Evolutionary conservation across 2,113 vertebrate species (phyloP).

Genomic region (Pelobates fuscus): DNA sequence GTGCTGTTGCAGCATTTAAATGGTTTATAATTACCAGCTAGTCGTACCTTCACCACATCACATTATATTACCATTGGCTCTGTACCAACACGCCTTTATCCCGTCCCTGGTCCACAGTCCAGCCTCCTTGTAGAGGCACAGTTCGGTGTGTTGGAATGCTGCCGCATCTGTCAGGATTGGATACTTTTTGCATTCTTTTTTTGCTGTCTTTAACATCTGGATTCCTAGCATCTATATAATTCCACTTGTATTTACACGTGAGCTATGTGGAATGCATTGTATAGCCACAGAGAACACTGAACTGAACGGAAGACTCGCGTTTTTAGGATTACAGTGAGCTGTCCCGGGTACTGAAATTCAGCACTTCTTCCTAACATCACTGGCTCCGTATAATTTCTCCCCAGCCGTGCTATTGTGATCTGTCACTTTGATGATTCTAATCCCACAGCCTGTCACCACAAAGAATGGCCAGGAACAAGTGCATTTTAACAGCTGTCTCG

Average conservation of each 20-base stretch:
- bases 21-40: constrained; percentile 1
- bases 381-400: background rate
- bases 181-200: background rate
- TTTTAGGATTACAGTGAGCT: constrained; percentile 32
- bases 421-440: constrained; percentile 42
- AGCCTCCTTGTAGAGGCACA: constrained; percentile 23
- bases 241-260: background rate
- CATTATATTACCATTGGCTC: constrained; percentile 14
- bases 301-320: background rate
- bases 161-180: constrained; percentile 10
- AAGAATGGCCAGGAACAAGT: constrained; percentile 63
- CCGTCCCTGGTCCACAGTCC: constrained; percentile 3
- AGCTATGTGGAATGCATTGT: background rate
- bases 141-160: constrained; percentile 39
- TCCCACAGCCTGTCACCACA: constrained; percentile 13
- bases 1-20: constrained; percentile 15
- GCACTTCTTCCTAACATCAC: background rate
- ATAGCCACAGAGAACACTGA: background rate
- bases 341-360: constrained; percentile 39
- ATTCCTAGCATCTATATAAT: background rate
- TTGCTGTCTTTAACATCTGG: background rate
- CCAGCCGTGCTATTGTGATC: constrained; percentile 7
- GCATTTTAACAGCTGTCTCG: constrained; percentile 69
- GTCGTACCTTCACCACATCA: constrained; percentile 2
- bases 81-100: constrained; percentile 6